Evolutionary conservation across 2,888 invertebrate genomes (phyloP), one percentile per base, ranked within the genome.

Genomic region (Odontocolon sp.): DNA sequence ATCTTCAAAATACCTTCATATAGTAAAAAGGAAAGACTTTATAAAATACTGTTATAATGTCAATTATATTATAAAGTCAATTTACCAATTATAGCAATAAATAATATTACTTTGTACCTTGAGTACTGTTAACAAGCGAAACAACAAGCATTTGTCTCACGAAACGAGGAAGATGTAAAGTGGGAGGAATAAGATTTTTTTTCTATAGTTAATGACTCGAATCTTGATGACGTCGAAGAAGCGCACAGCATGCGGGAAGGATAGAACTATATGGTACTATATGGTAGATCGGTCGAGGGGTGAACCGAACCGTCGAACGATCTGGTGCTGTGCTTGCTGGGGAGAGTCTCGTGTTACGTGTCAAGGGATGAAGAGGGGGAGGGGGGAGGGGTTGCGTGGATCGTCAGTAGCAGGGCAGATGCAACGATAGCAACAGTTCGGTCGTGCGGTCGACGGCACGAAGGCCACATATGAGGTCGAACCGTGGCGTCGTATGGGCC

Each of bases 391-490:
- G 56, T 21, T 76, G 75, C 57, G 45, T 67, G 66, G 57, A 74
- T 76, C 75, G 77, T 71, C 74, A 52, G 70, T 71, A 66, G 73
- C 57, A 74, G 87, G 85, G 87, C 87, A 87, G 87, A 87, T 88
- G 86, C 87, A 87, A 81, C 86, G 87, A 87, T 86, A 86, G 87
- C 87, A 86, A 87, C 85, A 86, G 86, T 87, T 86, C 85, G 85
- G 82, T 70, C 77, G 78, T 82, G 84, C 86, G 85, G 85, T 84
- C 82, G 85, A 83, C 82, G 82, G 84, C 78, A 76, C 80, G 84
- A 83, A 86, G 87, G 86, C 84, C 86, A 83, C 86, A 87, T 87
- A 87, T 86, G 88, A 88, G 87, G 81, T 86, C 76, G 78, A 78
- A 82, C 79, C 78, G 81, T 83, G 84, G 87, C 85, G 83, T 87